A percentile compares a stretch with the other conserved stretches of the same genome.
Conservation (phyloP, 2,888 invertebrate species). For the Dicyrtomina minuta region DNA sequence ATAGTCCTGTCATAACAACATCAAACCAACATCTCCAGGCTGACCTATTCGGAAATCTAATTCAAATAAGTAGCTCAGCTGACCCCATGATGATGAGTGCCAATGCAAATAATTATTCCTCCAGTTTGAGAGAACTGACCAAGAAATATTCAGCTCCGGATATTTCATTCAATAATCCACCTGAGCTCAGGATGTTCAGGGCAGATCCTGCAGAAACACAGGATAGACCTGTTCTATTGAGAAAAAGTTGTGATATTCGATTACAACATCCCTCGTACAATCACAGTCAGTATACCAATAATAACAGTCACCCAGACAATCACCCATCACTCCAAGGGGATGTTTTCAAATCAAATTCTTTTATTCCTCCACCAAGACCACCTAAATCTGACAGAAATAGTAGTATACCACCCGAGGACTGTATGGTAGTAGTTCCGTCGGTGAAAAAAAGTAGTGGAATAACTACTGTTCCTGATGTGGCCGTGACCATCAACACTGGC, state of each 20-base stretch:
- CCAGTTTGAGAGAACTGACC: conserved; percentile 25
- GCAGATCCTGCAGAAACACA: background rate
- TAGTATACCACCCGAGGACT: background rate
- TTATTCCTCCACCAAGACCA: background rate
- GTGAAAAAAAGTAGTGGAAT: background rate
- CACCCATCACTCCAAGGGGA: too few species aligned
- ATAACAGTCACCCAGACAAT: too few species aligned
- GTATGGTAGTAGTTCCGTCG: too few species aligned
- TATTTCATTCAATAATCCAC: conserved; percentile 34
- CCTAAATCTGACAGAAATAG: background rate
- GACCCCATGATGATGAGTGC: background rate
- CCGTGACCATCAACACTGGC: background rate
- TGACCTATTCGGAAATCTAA: too few species aligned
- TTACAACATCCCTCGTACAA: background rate
- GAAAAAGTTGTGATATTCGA: background rate
- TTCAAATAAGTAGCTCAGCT: too few species aligned
- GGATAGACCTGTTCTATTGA: background rate
- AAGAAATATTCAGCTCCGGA: conserved; percentile 52
- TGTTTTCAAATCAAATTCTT: background rate
- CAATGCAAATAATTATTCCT: too few species aligned
- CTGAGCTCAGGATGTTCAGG: background rate
- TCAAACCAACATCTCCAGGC: too few species aligned
- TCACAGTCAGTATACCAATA: background rate
- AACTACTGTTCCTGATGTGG: background rate
- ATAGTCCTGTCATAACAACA: conserved; percentile 42